These are phyloP conservation scores for Corythaeola cristata DNA, from an alignment of 2,113 vertebrate genomes.

Conservation along the genomic window DNA sequence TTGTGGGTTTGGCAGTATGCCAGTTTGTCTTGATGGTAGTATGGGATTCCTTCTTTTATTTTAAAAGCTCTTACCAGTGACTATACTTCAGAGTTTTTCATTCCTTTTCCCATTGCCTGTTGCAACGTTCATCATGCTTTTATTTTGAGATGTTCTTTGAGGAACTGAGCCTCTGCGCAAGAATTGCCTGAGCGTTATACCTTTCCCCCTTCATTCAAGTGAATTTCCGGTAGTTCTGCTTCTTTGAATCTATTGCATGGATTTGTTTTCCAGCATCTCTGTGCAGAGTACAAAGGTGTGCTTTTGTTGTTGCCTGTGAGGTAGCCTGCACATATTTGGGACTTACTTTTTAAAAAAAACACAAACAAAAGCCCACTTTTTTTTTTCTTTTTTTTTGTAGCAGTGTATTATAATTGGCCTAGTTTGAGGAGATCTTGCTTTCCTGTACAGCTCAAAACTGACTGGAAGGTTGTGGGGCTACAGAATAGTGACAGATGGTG, in stretches of 20 bases:
- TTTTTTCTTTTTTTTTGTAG: neutral
- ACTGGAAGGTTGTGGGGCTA: constrained; percentile 34
- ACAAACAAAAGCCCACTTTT: neutral
- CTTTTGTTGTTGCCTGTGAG: constrained; percentile 16
- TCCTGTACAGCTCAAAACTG: constrained; percentile 33
- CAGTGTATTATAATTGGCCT: constrained; percentile 31
- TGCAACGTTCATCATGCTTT: neutral
- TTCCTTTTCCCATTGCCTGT: neutral
- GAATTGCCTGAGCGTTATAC: neutral
- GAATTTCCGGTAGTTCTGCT: neutral
- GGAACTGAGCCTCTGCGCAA: neutral
- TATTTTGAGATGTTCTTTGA: neutral
- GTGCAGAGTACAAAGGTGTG: neutral
- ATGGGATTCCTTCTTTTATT: neutral
- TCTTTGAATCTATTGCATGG: neutral
- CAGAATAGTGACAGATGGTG: constrained; percentile 61
- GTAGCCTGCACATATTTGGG: neutral
- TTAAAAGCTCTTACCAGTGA: neutral
- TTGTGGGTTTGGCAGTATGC: neutral
- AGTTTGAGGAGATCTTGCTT: constrained; percentile 20
- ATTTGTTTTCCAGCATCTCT: constrained; percentile 38
- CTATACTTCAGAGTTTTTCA: neutral
- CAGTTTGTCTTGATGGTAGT: neutral
- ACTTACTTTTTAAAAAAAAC: neutral
- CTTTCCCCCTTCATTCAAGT: neutral